A percentile compares a stretch with the other conserved stretches of the same genome.
Evolutionary conservation across 2,113 vertebrate genomes (phyloP).

Genomic region (Candoia aspera): DNA sequence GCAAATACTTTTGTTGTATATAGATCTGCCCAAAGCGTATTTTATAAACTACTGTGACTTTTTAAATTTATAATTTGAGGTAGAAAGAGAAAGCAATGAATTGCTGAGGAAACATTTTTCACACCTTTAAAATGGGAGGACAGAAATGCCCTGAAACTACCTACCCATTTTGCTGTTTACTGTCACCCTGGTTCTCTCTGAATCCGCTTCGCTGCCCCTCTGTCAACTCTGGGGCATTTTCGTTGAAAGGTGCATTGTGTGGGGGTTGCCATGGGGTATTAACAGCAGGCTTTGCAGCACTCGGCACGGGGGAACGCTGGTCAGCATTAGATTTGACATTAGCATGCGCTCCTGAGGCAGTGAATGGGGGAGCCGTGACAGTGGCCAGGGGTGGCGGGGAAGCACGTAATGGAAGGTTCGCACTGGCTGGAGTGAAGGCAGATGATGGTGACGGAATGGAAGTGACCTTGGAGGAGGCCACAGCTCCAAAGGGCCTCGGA

Average conservation of each 20-base stretch:
- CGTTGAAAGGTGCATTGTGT: slow-evolving; percentile 79
- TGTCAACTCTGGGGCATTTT: slow-evolving; percentile 86
- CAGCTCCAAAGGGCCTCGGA: slow-evolving; percentile 84
- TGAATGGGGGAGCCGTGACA: slow-evolving; percentile 55
- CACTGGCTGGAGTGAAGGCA: slow-evolving; percentile 86
- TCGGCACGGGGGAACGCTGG: slow-evolving; percentile 59
- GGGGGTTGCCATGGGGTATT: slow-evolving; percentile 84
- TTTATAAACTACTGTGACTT: background rate
- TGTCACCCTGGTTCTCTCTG: slow-evolving; percentile 85
- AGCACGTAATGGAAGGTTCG: slow-evolving; percentile 69
- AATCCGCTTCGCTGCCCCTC: slow-evolving; percentile 90
- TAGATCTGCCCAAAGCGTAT: background rate
- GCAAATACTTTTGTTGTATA: background rate
- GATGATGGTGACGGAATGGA: slow-evolving; percentile 92
- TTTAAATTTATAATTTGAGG: background rate
- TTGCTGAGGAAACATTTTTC: slow-evolving; percentile 54
- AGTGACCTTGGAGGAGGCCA: slow-evolving; percentile 80
- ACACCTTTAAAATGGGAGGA: slow-evolving; percentile 52
- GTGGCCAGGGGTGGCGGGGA: slow-evolving; percentile 66
- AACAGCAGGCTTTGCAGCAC: slow-evolving; percentile 82
- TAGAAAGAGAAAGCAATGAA: slow-evolving; percentile 53
- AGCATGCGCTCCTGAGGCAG: slow-evolving; percentile 73
- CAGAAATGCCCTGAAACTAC: slow-evolving; percentile 69
- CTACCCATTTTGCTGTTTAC: slow-evolving; percentile 92
- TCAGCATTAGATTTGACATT: slow-evolving; percentile 73